Conservation (phyloP, 2,888 invertebrate species). For the Xylota sylvarum region DNA sequence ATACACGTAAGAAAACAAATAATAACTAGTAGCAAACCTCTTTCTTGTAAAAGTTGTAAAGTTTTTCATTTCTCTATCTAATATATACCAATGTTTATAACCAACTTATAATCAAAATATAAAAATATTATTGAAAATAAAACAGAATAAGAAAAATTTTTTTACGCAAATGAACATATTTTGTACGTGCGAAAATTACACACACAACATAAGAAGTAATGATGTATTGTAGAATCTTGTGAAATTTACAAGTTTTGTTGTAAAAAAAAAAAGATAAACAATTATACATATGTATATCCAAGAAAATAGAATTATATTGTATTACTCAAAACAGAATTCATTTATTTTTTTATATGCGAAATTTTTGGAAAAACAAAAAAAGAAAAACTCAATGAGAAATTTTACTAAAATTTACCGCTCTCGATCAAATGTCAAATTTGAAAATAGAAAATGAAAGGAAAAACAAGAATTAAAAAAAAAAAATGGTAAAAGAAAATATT, state of each 20-base stretch:
- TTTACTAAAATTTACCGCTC: conserved; percentile 62
- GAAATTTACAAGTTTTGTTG: conserved; percentile 76
- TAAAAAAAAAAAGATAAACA: conserved; percentile 57
- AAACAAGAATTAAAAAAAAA: conserved; percentile 19
- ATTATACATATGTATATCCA: conserved; percentile 71
- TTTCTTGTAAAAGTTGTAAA: conserved; percentile 75
- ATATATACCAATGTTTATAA: conserved; percentile 69
- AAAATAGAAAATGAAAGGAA: conserved; percentile 20
- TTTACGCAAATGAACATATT: conserved; percentile 76
- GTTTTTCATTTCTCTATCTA: conserved; percentile 65
- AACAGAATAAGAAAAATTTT: conserved; percentile 57
- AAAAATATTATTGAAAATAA: conserved; percentile 35
- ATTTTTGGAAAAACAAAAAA: conserved; percentile 62
- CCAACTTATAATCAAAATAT: conserved; percentile 70
- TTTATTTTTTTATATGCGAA: conserved; percentile 77
- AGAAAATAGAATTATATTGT: conserved; percentile 70
- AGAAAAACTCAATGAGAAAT: conserved; percentile 31
- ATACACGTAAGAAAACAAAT: conserved; percentile 40
- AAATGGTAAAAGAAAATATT: conserved; percentile 40
- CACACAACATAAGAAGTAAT: conserved; percentile 33
- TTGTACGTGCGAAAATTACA: conserved; percentile 71
- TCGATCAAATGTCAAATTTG: conserved; percentile 69
- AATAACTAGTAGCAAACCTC: conserved; percentile 40
- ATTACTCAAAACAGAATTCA: conserved; percentile 75
- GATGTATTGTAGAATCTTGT: conserved; percentile 69